Conservation (phyloP, 35 echinoderm and acorn worm species). For the Acanthaster planci region DNA sequence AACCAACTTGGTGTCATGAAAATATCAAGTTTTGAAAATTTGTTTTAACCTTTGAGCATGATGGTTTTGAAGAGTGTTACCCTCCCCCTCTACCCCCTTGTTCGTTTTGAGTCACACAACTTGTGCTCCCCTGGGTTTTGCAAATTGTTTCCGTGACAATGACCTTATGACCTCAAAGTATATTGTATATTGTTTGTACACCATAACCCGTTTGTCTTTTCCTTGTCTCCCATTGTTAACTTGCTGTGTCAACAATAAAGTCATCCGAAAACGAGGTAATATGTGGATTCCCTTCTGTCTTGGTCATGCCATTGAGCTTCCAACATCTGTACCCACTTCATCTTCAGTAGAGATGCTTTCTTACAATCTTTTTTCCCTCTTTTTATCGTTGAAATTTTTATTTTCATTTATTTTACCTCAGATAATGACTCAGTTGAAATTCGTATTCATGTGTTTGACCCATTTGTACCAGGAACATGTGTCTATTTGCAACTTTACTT, state of each 20-base stretch:
- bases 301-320: too few relatives aligned
- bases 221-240: conserved; percentile 15
- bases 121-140: neutral
- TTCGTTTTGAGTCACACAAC: conserved; percentile 4
- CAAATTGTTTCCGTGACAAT: conserved; percentile 17
- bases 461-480: too few relatives aligned
- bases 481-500: too few relatives aligned
- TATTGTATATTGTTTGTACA: conserved; percentile 17
- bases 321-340: too few relatives aligned
- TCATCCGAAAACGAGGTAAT: conserved; percentile 54
- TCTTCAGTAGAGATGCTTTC: too few relatives aligned
- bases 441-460: too few relatives aligned
- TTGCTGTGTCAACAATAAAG: conserved; percentile 31
- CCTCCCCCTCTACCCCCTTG: neutral
- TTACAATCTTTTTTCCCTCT: too few relatives aligned
- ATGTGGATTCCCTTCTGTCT: conserved; percentile 5
- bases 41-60: neutral
- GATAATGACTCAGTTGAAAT: too few relatives aligned
- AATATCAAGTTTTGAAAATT: neutral
- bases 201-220: conserved; percentile 25
- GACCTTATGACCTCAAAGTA: neutral
- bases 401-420: too few relatives aligned
- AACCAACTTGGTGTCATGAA: too few relatives aligned
- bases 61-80: neutral
- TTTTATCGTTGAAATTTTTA: too few relatives aligned